phyloP scores from a whole-genome alignment of 2,888 invertebrate species.

The Trilocha varians region DNA sequence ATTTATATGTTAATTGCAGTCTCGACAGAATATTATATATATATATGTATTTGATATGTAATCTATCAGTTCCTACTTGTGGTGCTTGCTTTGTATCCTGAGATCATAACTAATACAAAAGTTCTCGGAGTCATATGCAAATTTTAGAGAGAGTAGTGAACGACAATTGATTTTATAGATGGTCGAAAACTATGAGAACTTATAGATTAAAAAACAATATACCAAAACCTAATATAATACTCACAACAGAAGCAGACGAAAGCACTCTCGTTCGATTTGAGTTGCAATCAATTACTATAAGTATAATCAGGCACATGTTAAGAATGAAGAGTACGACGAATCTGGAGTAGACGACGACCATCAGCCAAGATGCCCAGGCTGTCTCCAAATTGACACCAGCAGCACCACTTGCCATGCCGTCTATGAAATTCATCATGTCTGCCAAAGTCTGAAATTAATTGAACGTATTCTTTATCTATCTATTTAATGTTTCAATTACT shows the following conservation, averaged over 20 bases:
- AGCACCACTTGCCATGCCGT: slow-evolving; percentile 35
- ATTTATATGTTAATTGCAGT: too few species aligned
- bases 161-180: too few species aligned
- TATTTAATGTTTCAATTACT: too few species aligned
- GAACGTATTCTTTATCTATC: background rate
- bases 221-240: slow-evolving; percentile 8
- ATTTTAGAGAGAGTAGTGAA: too few species aligned
- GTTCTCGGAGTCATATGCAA: too few species aligned
- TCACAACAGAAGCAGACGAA: slow-evolving; percentile 18
- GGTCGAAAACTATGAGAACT: too few species aligned
- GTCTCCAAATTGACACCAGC: slow-evolving; percentile 34
- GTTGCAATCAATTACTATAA: slow-evolving; percentile 37
- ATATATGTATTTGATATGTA: too few species aligned
- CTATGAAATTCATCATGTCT: slow-evolving; percentile 42
- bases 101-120: too few species aligned
- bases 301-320: slow-evolving; percentile 48
- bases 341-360: slow-evolving; percentile 60
- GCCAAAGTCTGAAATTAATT: slow-evolving; percentile 32
- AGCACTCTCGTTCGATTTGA: slow-evolving; percentile 7
- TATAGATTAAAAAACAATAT: too few species aligned
- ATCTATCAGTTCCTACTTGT: too few species aligned
- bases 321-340: slow-evolving; percentile 56
- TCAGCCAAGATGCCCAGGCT: slow-evolving; percentile 45
- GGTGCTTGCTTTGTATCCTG: too few species aligned
- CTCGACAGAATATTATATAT: too few species aligned